Base-by-base conservation (phyloP, 2,113 vertebrate genomes). In the Xyrauchen texanus region DNA sequence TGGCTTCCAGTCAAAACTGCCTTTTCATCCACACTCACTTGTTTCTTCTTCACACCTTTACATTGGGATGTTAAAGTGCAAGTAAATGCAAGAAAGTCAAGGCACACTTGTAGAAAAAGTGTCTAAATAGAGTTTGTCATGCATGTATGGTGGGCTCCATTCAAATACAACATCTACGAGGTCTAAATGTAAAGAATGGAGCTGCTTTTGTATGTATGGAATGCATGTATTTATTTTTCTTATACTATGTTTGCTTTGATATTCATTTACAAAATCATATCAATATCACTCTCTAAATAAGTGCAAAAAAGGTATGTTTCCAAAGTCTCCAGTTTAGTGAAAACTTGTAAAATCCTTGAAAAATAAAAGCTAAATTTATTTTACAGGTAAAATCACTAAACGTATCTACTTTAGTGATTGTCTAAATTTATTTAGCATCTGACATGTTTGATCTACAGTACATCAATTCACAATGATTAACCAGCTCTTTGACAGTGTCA, bases 41-140 rank as follows among this genome's bases (percentile, higher is more conserved):
- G 16, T 87, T 85, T 86, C 75, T 76, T 81, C 70, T 84, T 89
- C 87, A 61, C 61, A 74, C 66, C 78, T 81, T 76, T 76, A 52
- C 51, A 68, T 16, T 12, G 76, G 73, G 46, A 72, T 63, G 61
- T 45, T 34, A 57, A 53, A 21, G 68, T 52, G 47, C n/a, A 49
- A 55, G 16, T 53, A 7, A 55, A 52, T 55, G 60, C 58, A 67
- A 8, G 62, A 65, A 7, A n/a, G 16, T 47, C 46, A 11, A 42
- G 42, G 44, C 4, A 15, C 42, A 8, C 15, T 51, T 7, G 11
- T 58, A 58, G 55, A 58, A 58, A 34, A 58, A 58, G 55, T 58
- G 3, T 58, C 6, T 15, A 58, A 58, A 58, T 58, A 7, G 55
- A 6, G 55, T 58, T 58, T 58, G n/a, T 58, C 12, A 15, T 58